Evolutionary conservation across 2,888 invertebrate species (phyloP).

Genomic region (Cheilosia variabilis): DNA sequence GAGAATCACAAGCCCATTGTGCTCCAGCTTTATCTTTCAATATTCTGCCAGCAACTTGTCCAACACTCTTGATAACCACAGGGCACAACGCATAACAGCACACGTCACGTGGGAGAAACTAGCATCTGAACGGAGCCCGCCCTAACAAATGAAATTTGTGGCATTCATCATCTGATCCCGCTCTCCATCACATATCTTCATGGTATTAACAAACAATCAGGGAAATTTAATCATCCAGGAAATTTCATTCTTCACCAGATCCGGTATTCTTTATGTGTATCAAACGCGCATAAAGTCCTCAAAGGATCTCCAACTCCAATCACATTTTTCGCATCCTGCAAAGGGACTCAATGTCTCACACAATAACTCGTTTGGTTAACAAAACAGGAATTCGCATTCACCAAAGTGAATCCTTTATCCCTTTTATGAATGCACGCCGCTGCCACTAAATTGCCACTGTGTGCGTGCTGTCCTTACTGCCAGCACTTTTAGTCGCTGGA

Average conservation of each 20-base stretch:
- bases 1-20: not conserved
- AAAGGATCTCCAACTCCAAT: not conserved
- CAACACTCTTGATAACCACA: not conserved
- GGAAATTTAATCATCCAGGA: constrained; percentile 46
- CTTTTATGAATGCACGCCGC: constrained; percentile 10
- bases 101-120: not conserved
- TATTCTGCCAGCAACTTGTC: not conserved
- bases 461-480: constrained; percentile 4
- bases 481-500: constrained; percentile 42
- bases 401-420: constrained; percentile 35
- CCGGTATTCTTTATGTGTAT: constrained; percentile 1
- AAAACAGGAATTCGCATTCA: constrained; percentile 46
- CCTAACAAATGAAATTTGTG: constrained; percentile 5
- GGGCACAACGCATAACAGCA: not conserved
- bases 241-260: constrained; percentile 59
- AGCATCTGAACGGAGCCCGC: not conserved
- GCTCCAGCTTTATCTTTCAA: not conserved
- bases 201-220: constrained; percentile 57
- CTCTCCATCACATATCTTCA: constrained; percentile 23
- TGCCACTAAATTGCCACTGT: constrained; percentile 40
- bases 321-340: not conserved
- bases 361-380: constrained; percentile 36
- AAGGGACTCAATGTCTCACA: not conserved
- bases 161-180: constrained; percentile 8
- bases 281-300: constrained; percentile 8